phyloP scores from a whole-genome alignment of 2,797 vertebrate species.

The Etheostoma perlongum region DNA sequence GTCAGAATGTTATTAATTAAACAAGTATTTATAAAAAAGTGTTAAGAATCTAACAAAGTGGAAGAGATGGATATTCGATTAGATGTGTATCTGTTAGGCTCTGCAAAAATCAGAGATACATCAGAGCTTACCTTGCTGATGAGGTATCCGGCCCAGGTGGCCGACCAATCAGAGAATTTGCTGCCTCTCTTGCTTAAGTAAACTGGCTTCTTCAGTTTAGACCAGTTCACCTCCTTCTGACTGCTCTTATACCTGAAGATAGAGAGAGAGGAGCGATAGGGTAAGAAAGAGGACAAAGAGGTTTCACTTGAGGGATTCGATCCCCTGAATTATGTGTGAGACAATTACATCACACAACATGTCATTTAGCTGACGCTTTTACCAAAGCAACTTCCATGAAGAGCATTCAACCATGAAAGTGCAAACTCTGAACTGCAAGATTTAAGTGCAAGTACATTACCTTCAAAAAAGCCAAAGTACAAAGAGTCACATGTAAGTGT shows the following conservation, averaged over 20 bases:
- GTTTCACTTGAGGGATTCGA: neutral
- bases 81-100: neutral
- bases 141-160: constrained; percentile 97
- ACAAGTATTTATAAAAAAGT: neutral
- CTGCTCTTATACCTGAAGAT: constrained; percentile 95
- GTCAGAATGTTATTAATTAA: neutral
- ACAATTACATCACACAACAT: neutral
- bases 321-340: neutral
- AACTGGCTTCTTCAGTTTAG: constrained; percentile 94
- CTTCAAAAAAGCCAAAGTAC: too few species aligned
- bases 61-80: neutral
- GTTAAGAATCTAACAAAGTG: neutral
- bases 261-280: neutral
- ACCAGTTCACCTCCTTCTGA: constrained; percentile 95
- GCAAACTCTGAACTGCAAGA: too few species aligned
- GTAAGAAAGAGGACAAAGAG: neutral
- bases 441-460: too few species aligned
- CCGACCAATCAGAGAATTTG: constrained; percentile 98
- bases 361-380: too few species aligned
- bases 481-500: too few species aligned
- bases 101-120: neutral
- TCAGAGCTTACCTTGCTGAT: constrained; percentile 91
- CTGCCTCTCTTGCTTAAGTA: constrained; percentile 93
- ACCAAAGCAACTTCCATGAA: too few species aligned
- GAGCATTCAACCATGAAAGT: too few species aligned